Evolutionary conservation across 2,797 vertebrate species (phyloP).

Genomic region (Brachyalestes nurse): DNA sequence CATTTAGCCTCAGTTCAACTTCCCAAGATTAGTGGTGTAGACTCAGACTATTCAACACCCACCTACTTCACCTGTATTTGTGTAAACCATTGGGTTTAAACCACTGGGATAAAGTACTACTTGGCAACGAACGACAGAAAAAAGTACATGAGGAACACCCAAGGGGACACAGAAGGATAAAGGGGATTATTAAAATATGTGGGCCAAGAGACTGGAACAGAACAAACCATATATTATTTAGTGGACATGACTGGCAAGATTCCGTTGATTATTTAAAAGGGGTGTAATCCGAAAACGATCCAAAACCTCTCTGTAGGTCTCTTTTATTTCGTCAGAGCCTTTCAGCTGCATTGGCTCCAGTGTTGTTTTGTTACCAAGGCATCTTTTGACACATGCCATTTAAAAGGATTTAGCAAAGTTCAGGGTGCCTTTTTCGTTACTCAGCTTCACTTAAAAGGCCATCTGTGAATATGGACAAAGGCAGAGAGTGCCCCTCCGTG

Average conservation of each 20-base stretch:
- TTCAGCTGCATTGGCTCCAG: not conserved
- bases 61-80: constrained; percentile 10
- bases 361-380: not conserved
- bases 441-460: not conserved
- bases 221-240: not conserved
- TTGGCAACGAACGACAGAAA: constrained; percentile 14
- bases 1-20: not conserved
- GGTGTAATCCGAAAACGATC: not conserved
- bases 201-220: constrained; percentile 41
- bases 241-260: not conserved
- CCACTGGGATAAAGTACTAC: not conserved
- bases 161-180: not conserved
- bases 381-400: constrained; percentile 10
- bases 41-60: not conserved
- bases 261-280: constrained; percentile 15
- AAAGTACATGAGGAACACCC: constrained; percentile 8
- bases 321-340: not conserved
- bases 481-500: constrained; percentile 16
- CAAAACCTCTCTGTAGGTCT: not conserved
- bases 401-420: constrained; percentile 9
- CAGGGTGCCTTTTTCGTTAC: not conserved
- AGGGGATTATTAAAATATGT: constrained; percentile 45
- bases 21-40: not conserved
- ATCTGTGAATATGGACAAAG: not conserved
- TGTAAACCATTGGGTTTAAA: constrained; percentile 8